phyloP scores from a whole-genome alignment of 2,797 vertebrate genomes.

The Microtus obscurus region DNA sequence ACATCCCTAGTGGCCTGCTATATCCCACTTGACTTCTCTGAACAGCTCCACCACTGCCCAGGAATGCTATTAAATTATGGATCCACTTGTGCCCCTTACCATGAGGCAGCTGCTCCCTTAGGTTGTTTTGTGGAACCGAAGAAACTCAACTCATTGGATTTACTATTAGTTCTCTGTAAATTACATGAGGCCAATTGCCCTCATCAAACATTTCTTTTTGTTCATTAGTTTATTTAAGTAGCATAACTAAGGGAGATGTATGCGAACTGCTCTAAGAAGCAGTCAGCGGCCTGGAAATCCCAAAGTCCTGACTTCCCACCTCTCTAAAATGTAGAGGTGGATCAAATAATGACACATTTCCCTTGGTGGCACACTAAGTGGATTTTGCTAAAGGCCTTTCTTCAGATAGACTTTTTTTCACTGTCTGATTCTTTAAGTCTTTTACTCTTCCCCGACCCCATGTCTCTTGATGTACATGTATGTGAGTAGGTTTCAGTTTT shows the following conservation, averaged over 20 bases:
- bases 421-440: neutral
- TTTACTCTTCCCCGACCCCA: neutral
- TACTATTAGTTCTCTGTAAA: neutral
- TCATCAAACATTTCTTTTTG: slow-evolving; percentile 1
- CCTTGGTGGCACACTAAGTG: neutral
- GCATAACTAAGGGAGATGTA: neutral
- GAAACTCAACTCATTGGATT: neutral
- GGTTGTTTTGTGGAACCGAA: neutral
- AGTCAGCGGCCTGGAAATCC: neutral
- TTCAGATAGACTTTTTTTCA: neutral
- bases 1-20: neutral
- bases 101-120: neutral
- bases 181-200: neutral
- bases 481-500: neutral
- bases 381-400: neutral
- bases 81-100: neutral
- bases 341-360: neutral
- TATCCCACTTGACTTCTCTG: neutral
- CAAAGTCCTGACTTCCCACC: neutral
- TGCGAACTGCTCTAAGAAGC: neutral
- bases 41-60: neutral
- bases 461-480: neutral
- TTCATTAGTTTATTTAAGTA: slow-evolving; percentile 10
- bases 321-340: neutral
- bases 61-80: neutral